A percentile compares a stretch with the other conserved stretches of the same genome.
Conservation (phyloP, 2,888 invertebrate species). For the Spilarctia lutea region DNA sequence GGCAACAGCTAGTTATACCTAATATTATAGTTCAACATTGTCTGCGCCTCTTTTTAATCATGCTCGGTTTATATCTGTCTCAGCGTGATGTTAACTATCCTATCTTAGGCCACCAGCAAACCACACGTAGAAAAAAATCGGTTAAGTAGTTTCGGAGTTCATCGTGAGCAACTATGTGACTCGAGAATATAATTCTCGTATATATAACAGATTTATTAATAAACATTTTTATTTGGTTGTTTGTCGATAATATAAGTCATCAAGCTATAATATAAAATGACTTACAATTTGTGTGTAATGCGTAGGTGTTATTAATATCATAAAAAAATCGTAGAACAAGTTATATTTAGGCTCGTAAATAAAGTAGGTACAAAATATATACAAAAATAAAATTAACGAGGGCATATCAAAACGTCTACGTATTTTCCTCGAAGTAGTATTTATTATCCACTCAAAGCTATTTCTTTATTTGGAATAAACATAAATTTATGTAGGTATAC, state of each 20-base stretch:
- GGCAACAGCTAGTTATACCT: too few relatives aligned
- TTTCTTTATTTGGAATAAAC: background rate
- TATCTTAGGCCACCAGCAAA: too few relatives aligned
- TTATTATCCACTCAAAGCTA: background rate
- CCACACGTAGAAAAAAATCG: too few relatives aligned
- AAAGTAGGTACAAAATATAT: background rate
- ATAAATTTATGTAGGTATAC: background rate
- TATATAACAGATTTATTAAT: too few relatives aligned
- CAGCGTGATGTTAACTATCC: too few relatives aligned
- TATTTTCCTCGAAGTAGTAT: background rate
- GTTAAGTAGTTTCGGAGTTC: too few relatives aligned
- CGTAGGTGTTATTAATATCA: background rate
- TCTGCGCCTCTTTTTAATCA: too few relatives aligned
- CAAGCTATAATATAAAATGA: background rate
- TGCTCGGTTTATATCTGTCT: too few relatives aligned
- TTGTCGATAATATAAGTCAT: background rate
- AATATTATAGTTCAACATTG: too few relatives aligned
- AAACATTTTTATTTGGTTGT: too few relatives aligned
- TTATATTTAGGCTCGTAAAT: conserved; percentile 7
- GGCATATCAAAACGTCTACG: background rate
- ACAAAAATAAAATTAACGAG: background rate
- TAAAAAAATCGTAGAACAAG: background rate
- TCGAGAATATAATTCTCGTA: too few relatives aligned
- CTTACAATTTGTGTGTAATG: background rate
- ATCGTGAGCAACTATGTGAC: too few relatives aligned